Conservation (phyloP, 2,113 vertebrate genomes). For the Silurus asotus region DNA sequence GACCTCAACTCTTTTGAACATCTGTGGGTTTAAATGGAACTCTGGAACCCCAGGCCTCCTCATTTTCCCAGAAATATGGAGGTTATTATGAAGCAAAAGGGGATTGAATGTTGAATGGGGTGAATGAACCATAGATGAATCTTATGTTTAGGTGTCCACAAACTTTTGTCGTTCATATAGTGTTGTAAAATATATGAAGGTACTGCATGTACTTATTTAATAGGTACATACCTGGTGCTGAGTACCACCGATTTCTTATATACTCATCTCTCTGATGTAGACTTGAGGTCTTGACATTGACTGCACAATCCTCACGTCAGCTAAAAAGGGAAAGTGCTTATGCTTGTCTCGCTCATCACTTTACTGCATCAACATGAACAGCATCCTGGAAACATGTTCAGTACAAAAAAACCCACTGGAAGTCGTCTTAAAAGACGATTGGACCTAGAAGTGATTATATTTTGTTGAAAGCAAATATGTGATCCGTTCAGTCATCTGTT, state of each 20-base stretch:
- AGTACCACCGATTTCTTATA: slow-evolving; percentile 1
- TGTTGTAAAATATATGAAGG: not conserved
- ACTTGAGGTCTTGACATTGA: slow-evolving; percentile 23
- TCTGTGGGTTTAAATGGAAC: too few relatives aligned
- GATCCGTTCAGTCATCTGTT: too few relatives aligned
- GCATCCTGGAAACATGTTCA: not conserved
- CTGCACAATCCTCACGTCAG: slow-evolving; percentile 19
- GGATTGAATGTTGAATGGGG: too few relatives aligned
- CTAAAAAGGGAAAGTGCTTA: slow-evolving; percentile 17
- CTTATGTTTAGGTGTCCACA: too few relatives aligned
- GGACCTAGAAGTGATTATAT: too few relatives aligned
- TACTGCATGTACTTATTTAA: not conserved
- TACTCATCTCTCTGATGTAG: slow-evolving; percentile 10
- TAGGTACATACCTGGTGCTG: not conserved
- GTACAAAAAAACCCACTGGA: not conserved
- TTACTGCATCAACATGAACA: not conserved
- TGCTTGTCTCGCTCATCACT: not conserved
- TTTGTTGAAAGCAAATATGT: too few relatives aligned
- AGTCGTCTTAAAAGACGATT: too few relatives aligned
- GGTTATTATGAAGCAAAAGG: too few relatives aligned
- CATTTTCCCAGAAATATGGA: too few relatives aligned
- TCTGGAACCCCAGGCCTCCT: too few relatives aligned
- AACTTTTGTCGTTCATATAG: not conserved
- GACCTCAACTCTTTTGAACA: too few relatives aligned
- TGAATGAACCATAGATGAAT: too few relatives aligned